Conservation (phyloP, 1,140 invertebrate species). For the Phthorimaea operculella region DNA sequence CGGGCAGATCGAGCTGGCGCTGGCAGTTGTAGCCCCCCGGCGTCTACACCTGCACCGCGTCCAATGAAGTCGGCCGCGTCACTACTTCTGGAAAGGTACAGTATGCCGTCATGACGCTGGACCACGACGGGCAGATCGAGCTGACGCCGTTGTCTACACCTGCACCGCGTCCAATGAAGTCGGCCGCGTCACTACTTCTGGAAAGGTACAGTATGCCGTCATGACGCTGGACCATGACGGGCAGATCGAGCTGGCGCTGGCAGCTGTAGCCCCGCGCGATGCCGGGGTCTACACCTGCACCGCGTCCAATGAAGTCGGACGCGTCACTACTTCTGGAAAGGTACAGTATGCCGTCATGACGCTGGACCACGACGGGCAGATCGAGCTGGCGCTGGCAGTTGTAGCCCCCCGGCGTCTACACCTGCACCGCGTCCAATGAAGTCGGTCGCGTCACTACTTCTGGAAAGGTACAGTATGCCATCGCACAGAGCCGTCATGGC, state of each 20-base stretch:
- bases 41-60: slow-evolving; percentile 87
- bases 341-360: slow-evolving; percentile 80
- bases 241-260: slow-evolving; percentile 77
- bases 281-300: slow-evolving; percentile 89
- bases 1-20: slow-evolving; percentile 79
- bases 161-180: slow-evolving; percentile 89
- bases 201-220: slow-evolving; percentile 70
- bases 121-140: slow-evolving; percentile 82
- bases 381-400: slow-evolving; percentile 77
- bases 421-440: slow-evolving; percentile 86
- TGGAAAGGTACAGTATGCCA: slow-evolving; percentile 70
- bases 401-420: slow-evolving; percentile 82
- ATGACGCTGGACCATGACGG: slow-evolving; percentile 85
- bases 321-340: slow-evolving; percentile 77
- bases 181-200: slow-evolving; percentile 79
- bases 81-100: slow-evolving; percentile 78
- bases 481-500: slow-evolving; percentile 80
- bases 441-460: slow-evolving; percentile 82
- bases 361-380: slow-evolving; percentile 80
- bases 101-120: slow-evolving; percentile 78
- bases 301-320: slow-evolving; percentile 87
- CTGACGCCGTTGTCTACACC: slow-evolving; percentile 87
- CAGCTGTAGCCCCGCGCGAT: slow-evolving; percentile 74
- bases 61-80: slow-evolving; percentile 84
- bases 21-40: slow-evolving; percentile 82